Percentiles rank a stretch among this genome's conserved stretches.
These are phyloP conservation scores for Bradypus variegatus DNA, from an alignment of 2,797 vertebrate genomes.

Conservation along the genomic window DNA sequence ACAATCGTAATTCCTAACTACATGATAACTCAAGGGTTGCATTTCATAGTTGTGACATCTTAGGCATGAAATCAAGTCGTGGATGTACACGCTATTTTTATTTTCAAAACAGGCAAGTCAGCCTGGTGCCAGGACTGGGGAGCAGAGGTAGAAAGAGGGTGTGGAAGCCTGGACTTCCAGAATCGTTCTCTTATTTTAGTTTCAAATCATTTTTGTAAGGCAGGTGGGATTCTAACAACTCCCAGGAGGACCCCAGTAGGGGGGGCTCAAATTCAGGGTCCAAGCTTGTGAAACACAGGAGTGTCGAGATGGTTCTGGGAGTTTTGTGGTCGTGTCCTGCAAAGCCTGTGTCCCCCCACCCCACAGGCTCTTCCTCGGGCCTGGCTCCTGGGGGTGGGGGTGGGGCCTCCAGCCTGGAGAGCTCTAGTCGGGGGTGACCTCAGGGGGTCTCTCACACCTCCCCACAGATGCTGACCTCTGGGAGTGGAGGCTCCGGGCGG, in stretches of 20 bases:
- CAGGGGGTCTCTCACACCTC: accelerated
- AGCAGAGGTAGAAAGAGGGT: too few species aligned
- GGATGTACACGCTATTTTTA: not conserved
- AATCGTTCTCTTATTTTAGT: not conserved
- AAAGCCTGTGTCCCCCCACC: accelerated
- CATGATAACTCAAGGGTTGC: not conserved
- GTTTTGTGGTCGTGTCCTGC: accelerated
- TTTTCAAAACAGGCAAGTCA: not conserved
- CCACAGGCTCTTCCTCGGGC: accelerated
- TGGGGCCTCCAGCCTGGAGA: accelerated
- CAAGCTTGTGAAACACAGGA: accelerated
- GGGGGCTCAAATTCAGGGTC: accelerated
- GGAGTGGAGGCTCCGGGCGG: not conserved
- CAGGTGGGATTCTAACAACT: accelerated
- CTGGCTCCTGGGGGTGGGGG: accelerated
- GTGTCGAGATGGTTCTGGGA: accelerated
- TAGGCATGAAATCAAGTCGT: not conserved
- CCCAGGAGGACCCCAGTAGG: not conserved
- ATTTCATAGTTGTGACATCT: not conserved
- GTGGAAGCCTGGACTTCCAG: not conserved
- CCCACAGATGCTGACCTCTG: too few species aligned
- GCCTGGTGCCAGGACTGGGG: too few species aligned
- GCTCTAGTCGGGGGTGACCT: accelerated
- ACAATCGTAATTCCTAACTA: not conserved
- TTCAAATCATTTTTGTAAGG: not conserved